A percentile compares a stretch with the other conserved stretches of the same genome.
These are phyloP conservation scores for Drosophila takahashii DNA, from an alignment of 1,140 invertebrate genomes.

Conservation along the genomic window DNA sequence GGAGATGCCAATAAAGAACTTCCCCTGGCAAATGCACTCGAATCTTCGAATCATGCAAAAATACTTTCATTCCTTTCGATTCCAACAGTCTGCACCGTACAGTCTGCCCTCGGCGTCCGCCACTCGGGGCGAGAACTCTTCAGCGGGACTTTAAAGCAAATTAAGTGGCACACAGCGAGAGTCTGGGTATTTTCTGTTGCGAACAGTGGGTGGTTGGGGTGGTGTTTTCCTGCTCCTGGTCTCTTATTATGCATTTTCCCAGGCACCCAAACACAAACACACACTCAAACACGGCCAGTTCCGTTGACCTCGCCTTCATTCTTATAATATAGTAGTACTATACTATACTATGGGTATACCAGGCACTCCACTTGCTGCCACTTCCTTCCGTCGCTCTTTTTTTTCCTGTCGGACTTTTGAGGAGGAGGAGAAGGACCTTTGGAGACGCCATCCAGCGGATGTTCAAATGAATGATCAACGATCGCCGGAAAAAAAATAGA, in stretches of 20 bases:
- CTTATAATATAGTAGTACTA: slow-evolving; percentile 32
- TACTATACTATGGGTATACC: slow-evolving; percentile 1
- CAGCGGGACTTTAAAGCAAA: slow-evolving; percentile 66
- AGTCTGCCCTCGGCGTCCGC: not conserved
- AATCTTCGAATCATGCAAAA: slow-evolving; percentile 21
- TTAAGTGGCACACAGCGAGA: slow-evolving; percentile 72
- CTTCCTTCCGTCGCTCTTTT: slow-evolving; percentile 42
- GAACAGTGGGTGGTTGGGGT: not conserved
- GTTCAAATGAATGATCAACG: slow-evolving; percentile 40
- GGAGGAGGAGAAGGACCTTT: not conserved
- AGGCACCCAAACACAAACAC: slow-evolving; percentile 2
- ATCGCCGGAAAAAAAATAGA: slow-evolving; percentile 9
- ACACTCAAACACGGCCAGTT: slow-evolving; percentile 15
- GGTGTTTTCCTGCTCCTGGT: slow-evolving; percentile 20
- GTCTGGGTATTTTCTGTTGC: slow-evolving; percentile 16
- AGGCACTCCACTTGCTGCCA: slow-evolving; percentile 58
- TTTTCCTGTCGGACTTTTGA: slow-evolving; percentile 1
- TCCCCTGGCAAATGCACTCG: slow-evolving; percentile 11
- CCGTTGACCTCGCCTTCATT: slow-evolving; percentile 36
- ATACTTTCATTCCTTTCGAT: slow-evolving; percentile 1
- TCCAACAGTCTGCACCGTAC: slow-evolving; percentile 12
- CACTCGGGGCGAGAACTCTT: slow-evolving; percentile 29
- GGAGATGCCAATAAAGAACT: slow-evolving; percentile 19
- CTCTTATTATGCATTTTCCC: slow-evolving; percentile 67
- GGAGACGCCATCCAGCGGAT: slow-evolving; percentile 13